Evolutionary conservation across 2,113 vertebrate genomes (phyloP).

Genomic region (Trachemys scripta): DNA sequence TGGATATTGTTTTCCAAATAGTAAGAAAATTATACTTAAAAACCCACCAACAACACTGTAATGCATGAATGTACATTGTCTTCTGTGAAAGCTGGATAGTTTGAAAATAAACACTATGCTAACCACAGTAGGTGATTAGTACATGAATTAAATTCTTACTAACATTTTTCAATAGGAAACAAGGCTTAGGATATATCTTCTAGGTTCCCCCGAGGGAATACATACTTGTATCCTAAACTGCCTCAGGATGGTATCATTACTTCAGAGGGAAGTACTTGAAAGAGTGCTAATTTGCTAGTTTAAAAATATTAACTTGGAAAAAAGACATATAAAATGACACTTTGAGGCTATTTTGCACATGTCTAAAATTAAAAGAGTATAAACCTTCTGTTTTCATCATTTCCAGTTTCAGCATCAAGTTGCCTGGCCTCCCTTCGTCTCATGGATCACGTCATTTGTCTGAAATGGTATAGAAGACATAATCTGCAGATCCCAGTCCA

Average conservation of each 20-base stretch:
- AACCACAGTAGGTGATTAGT: neutral
- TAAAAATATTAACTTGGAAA: constrained; percentile 46
- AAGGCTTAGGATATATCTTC: neutral
- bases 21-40: neutral
- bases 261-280: constrained; percentile 1
- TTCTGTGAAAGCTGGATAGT: neutral
- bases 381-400: constrained; percentile 7
- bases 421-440: constrained; percentile 8
- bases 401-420: constrained; percentile 20
- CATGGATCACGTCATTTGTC: neutral
- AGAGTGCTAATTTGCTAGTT: constrained; percentile 42
- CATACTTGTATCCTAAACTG: neutral
- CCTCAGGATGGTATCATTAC: neutral
- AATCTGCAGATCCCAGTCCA: neutral
- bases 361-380: constrained; percentile 29
- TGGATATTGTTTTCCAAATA: neutral
- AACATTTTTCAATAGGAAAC: constrained; percentile 36
- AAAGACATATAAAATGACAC: constrained; percentile 30
- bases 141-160: constrained; percentile 1
- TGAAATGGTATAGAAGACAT: neutral
- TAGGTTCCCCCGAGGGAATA: constrained; percentile 29
- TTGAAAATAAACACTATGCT: neutral
- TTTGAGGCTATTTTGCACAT: constrained; percentile 9
- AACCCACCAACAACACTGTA: neutral
- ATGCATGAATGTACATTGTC: neutral